Percentiles rank a stretch among this genome's conserved stretches.
phyloP scores from a whole-genome alignment of 2,797 vertebrate genomes.

The Eleutherodactylus coqui region DNA sequence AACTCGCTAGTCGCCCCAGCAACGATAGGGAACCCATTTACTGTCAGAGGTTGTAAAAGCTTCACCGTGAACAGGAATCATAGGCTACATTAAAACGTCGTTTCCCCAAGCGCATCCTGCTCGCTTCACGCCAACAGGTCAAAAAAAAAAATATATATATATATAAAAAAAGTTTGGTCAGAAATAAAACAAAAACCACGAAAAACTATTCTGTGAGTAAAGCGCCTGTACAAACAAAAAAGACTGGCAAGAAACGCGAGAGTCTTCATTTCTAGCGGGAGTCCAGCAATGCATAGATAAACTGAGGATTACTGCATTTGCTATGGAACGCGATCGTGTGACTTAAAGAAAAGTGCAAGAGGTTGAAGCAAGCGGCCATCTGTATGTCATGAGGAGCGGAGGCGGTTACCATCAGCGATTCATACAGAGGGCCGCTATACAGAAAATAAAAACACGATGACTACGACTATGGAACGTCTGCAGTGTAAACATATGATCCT shows the following conservation, averaged over 20 bases:
- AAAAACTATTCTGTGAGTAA: constrained; percentile 76
- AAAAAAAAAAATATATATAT: constrained; percentile 31
- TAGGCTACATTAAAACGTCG: constrained; percentile 72
- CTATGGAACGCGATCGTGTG: constrained; percentile 79
- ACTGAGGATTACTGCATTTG: constrained; percentile 88
- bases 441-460: neutral
- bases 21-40: neutral
- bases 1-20: neutral
- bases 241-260: constrained; percentile 73
- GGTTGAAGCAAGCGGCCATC: constrained; percentile 77
- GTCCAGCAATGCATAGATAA: constrained; percentile 95
- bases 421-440: constrained; percentile 15
- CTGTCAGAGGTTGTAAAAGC: neutral
- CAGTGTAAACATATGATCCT: constrained; percentile 66
- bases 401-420: constrained; percentile 76
- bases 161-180: constrained; percentile 79
- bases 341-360: constrained; percentile 77
- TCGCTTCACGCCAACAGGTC: constrained; percentile 72
- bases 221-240: constrained; percentile 80
- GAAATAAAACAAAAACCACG: constrained; percentile 68
- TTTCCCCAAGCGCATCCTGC: constrained; percentile 76
- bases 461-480: constrained; percentile 66
- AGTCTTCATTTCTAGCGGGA: constrained; percentile 75
- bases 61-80: constrained; percentile 58
- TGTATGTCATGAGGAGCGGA: constrained; percentile 69